Conservation (phyloP, 1,140 invertebrate genomes). For the Diachasmimorpha longicaudata region DNA sequence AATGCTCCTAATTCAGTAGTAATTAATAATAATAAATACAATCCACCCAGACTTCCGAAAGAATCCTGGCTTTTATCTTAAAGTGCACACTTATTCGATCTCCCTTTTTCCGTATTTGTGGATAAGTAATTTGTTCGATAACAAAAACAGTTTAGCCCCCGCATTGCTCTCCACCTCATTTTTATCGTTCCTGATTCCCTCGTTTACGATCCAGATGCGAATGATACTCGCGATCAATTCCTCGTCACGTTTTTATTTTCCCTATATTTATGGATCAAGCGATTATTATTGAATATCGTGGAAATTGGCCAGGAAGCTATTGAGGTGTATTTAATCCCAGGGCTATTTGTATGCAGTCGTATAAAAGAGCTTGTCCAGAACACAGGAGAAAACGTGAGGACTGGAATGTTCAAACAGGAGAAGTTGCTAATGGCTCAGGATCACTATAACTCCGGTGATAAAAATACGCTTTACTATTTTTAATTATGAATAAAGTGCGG, state of each 20-base stretch:
- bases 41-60: neutral
- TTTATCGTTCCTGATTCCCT: neutral
- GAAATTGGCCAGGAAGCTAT: neutral
- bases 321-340: neutral
- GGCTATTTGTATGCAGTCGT: slow-evolving; percentile 9
- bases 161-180: neutral
- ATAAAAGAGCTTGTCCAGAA: neutral
- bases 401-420: neutral
- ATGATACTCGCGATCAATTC: neutral
- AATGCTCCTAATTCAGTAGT: no score
- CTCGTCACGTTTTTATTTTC: neutral
- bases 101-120: no score
- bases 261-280: neutral
- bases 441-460: neutral
- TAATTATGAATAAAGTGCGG: neutral
- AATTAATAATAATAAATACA: no score
- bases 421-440: neutral
- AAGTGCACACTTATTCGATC: no score
- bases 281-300: neutral
- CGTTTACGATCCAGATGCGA: neutral
- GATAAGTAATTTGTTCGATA: no score
- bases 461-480: neutral
- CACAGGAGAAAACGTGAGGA: neutral
- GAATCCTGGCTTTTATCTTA: neutral
- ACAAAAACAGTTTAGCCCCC: neutral